Conservation (phyloP, 1,140 invertebrate species). For the Melitaea cinxia region DNA sequence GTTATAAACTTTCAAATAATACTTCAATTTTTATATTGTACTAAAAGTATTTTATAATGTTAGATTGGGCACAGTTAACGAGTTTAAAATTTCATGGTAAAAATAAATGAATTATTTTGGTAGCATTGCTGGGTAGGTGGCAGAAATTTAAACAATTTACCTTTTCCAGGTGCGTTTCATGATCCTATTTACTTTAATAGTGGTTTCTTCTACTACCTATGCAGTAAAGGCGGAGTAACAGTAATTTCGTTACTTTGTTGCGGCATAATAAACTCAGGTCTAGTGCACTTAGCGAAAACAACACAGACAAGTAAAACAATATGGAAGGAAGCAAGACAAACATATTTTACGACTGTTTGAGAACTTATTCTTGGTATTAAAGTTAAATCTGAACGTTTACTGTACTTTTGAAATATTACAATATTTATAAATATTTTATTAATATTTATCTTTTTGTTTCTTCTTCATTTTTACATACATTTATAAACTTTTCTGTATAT, state of each 20-base stretch:
- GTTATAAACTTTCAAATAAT: no score
- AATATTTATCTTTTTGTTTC: no score
- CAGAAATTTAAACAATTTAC: conserved; percentile 4
- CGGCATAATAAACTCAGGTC: background rate
- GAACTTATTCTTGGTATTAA: background rate
- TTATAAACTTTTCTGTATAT: no score
- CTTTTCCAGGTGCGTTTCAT: background rate
- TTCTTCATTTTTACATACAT: no score
- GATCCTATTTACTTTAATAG: background rate
- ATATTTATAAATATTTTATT: no score
- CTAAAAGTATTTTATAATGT: no score
- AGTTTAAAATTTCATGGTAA: background rate
- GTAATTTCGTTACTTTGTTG: background rate
- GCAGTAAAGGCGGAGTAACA: background rate
- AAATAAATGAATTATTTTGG: background rate
- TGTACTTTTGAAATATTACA: no score
- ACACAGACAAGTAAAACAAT: background rate
- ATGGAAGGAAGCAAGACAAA: background rate
- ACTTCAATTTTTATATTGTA: no score
- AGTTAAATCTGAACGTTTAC: no score
- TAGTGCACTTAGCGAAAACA: background rate
- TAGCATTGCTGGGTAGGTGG: background rate
- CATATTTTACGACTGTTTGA: background rate
- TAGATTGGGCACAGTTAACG: background rate
- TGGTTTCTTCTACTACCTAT: background rate